Evolutionary conservation across 2,797 vertebrate genomes (phyloP).

Genomic region (Schizothorax lantsangensis): DNA sequence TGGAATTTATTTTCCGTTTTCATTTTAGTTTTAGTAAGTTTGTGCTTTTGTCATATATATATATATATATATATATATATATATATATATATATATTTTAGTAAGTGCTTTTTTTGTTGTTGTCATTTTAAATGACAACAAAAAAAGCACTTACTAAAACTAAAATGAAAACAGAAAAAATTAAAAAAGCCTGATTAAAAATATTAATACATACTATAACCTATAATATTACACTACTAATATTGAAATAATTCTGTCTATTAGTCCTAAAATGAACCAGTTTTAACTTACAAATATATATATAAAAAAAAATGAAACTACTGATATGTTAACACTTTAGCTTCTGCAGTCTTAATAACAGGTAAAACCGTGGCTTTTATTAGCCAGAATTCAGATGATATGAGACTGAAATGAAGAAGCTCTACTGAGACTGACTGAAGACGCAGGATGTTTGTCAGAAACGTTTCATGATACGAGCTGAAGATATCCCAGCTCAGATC

Average conservation of each 20-base stretch:
- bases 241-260: not conserved
- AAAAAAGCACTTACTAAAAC: too few species aligned
- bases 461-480: not conserved
- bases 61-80: too few species aligned
- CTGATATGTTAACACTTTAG: not conserved
- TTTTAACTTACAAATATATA: not conserved
- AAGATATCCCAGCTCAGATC: not conserved
- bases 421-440: not conserved
- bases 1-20: too few species aligned
- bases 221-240: not conserved
- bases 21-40: too few species aligned
- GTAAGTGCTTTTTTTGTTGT: too few species aligned
- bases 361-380: not conserved
- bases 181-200: not conserved
- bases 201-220: not conserved
- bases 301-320: not conserved
- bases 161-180: not conserved
- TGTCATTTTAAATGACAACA: too few species aligned
- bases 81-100: too few species aligned
- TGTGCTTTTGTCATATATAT: too few species aligned
- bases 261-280: not conserved
- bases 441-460: not conserved
- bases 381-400: not conserved
- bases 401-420: not conserved
- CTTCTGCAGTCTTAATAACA: too few species aligned